Conservation (phyloP, 1,140 invertebrate genomes). For the Parapsyche elsis region DNA sequence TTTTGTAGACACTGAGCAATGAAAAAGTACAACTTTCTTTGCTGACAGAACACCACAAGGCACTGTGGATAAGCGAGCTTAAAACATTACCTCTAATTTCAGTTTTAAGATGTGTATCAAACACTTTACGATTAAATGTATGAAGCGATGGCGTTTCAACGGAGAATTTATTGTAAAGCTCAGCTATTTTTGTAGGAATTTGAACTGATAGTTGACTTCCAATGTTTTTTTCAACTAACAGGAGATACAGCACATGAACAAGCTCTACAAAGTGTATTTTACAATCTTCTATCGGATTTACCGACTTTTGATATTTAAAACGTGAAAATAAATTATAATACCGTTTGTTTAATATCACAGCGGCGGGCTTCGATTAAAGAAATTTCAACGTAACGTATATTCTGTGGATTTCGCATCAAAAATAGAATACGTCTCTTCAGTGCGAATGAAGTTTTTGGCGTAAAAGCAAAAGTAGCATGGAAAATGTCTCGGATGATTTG, state of each 20-base stretch:
- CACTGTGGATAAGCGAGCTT: conserved; percentile 67
- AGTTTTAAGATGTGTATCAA: not conserved
- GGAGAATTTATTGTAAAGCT: conserved; percentile 36
- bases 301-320: conserved; percentile 11
- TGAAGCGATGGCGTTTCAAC: conserved; percentile 20
- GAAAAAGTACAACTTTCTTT: conserved; percentile 70
- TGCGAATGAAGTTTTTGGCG: conserved; percentile 73
- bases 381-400: conserved; percentile 29
- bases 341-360: not conserved
- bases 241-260: conserved; percentile 40
- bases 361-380: conserved; percentile 43
- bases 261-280: conserved; percentile 53
- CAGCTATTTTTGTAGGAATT: conserved; percentile 36
- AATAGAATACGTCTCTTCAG: conserved; percentile 73
- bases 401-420: conserved; percentile 66
- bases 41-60: conserved; percentile 69
- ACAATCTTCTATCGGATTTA: conserved; percentile 20
- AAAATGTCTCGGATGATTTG: conserved; percentile 47
- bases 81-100: conserved; percentile 11
- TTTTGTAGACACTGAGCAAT: conserved; percentile 73
- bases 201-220: conserved; percentile 5
- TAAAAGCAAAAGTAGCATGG: conserved; percentile 65
- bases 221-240: conserved; percentile 32
- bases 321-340: conserved; percentile 35
- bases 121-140: not conserved